Evolutionary conservation across 2,888 invertebrate genomes (phyloP), one percentile per base, ranked within the genome.

Genomic region (Gonocerus acuteangulatus): DNA sequence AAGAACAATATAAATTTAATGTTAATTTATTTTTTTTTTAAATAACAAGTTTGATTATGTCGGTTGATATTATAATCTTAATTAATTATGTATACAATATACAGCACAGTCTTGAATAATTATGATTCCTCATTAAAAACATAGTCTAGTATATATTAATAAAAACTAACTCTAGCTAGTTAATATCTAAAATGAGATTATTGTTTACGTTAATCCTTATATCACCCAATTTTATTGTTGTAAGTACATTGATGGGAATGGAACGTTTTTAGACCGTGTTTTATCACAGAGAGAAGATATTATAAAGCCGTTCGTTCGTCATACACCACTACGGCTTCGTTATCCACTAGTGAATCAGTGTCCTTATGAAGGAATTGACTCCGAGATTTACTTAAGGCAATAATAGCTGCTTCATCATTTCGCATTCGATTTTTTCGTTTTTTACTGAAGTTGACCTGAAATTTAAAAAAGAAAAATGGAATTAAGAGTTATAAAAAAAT

Each of bases 351-450:
- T 6, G 79, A 77, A 68, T 82, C 81, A 3, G 80, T 82, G 70
- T 82, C 82, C 67, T 71, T 69, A 54, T 71, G 70, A 69, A 78
- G 76, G 65, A 78, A 71, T 70, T 79, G 79, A 71, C 84, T 84
- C 70, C 84, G 80, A n/a, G 86, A 87, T 74, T 86, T 85, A 72
- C 83, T 81, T 66, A 87, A 78, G 18, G 89, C 89, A 71, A 88
- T 88, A 60, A 84, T 82, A 57, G 87, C 88, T 1, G 88, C 88
- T 76, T 87, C 87, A 72, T 86, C 86, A 73, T 83, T 87, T 67
- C 86, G 80, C 87, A 89, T 88, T 59, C 87, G 82, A 73, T 86
- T 87, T 77, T 85, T 85, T 71, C 86, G 81, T 72, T 87, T 87
- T 73, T 86, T 87, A 72, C 86, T 86, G 70, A 86, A 80, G 70